A percentile compares a stretch with the other conserved stretches of the same genome.
Evolutionary conservation across 2,113 vertebrate genomes (phyloP).

Genomic region (Gracilinanus agilis): DNA sequence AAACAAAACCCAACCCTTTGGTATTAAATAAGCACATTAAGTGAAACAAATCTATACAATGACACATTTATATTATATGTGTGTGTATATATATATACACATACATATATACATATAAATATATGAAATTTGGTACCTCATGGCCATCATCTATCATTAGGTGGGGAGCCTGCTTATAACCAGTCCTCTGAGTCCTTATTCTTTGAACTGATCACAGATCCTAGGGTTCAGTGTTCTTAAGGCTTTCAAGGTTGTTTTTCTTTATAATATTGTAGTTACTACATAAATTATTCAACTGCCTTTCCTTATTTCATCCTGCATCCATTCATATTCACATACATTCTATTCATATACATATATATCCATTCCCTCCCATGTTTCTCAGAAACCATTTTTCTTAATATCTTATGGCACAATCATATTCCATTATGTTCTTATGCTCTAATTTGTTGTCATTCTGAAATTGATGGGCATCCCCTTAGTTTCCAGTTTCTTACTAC

Average conservation of each 20-base stretch:
- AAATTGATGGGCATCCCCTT: not conserved
- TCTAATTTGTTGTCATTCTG: not conserved
- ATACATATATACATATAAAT: too few relatives aligned
- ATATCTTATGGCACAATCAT: not conserved
- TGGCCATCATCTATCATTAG: not conserved
- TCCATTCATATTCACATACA: too few relatives aligned
- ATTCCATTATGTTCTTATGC: not conserved
- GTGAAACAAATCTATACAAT: not conserved
- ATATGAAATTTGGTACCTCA: not conserved
- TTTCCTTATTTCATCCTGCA: not conserved
- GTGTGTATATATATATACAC: not conserved
- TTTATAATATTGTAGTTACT: not conserved
- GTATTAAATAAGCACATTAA: not conserved
- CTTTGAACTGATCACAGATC: not conserved
- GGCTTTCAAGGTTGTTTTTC: too few relatives aligned
- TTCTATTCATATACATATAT: too few relatives aligned
- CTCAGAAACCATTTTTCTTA: not conserved
- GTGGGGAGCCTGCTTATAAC: not conserved
- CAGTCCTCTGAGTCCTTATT: not conserved
- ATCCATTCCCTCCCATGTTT: not conserved
- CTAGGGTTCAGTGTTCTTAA: not conserved
- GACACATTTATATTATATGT: too few relatives aligned
- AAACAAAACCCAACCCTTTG: not conserved
- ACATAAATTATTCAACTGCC: not conserved
- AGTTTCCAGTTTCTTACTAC: not conserved